phyloP scores from a whole-genome alignment of 2,888 invertebrate species.

The Diplazon laetatorius region DNA sequence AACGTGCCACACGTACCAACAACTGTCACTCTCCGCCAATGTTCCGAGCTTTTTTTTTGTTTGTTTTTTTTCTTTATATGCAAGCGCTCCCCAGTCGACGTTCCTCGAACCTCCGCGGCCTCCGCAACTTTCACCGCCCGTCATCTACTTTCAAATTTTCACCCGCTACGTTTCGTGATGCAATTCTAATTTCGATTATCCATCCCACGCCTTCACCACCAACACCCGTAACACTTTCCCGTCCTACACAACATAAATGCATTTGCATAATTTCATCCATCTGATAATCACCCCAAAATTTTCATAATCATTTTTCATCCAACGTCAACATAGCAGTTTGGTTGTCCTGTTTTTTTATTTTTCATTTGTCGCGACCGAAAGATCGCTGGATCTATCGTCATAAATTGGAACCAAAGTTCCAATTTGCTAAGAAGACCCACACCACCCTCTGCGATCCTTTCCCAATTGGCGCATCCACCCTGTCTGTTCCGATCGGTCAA shows the following conservation, averaged over 20 bases:
- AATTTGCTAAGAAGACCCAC: not conserved
- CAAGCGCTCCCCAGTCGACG: slow-evolving; percentile 1
- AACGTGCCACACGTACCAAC: slow-evolving; percentile 49
- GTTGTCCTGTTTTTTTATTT: too few relatives aligned
- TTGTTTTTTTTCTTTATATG: too few relatives aligned
- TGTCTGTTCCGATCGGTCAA: slow-evolving; percentile 6
- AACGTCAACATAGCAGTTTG: too few relatives aligned
- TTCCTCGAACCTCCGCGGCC: slow-evolving; percentile 3
- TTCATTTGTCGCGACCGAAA: too few relatives aligned
- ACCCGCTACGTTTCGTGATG: not conserved
- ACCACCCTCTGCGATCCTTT: not conserved
- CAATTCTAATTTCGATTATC: not conserved
- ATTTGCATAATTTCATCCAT: too few relatives aligned
- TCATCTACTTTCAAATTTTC: slow-evolving; percentile 27
- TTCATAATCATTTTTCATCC: too few relatives aligned
- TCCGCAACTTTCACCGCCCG: slow-evolving; percentile 7
- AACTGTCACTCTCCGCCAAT: slow-evolving; percentile 56
- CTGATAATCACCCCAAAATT: too few relatives aligned
- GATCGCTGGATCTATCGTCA: too few relatives aligned
- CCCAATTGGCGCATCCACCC: slow-evolving; percentile 34
- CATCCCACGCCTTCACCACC: not conserved
- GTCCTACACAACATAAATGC: not conserved
- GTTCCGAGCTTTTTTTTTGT: slow-evolving; percentile 43
- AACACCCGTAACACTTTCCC: too few relatives aligned
- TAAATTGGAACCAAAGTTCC: too few relatives aligned